Percentiles rank a stretch among this genome's conserved stretches.
Evolutionary conservation across 2,797 vertebrate species (phyloP).

Genomic region (Darevskia nairensis): DNA sequence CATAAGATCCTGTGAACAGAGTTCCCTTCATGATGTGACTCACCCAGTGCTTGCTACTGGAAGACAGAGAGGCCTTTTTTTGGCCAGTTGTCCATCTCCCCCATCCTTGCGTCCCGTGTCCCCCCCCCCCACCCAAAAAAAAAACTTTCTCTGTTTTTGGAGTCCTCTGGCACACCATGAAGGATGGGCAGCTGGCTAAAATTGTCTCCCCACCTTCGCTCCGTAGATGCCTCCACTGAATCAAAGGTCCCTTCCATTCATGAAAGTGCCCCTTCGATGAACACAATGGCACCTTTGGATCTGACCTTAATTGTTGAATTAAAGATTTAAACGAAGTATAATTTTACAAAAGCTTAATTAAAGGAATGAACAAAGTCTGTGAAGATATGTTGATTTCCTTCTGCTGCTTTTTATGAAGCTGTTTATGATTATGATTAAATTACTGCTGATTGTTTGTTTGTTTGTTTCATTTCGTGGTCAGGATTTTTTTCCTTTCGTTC

Average conservation of each 20-base stretch:
- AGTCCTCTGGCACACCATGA: not conserved
- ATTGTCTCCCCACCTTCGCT: not conserved
- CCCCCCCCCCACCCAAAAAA: not conserved
- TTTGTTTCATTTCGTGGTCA: not conserved
- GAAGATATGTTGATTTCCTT: not conserved
- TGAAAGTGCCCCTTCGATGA: not conserved
- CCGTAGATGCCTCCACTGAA: not conserved
- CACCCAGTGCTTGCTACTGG: not conserved
- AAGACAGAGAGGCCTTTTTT: not conserved
- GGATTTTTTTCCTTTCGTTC: not conserved
- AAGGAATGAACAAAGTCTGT: not conserved
- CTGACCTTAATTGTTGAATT: not conserved
- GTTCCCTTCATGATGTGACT: not conserved
- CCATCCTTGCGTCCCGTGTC: not conserved
- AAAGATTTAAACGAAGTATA: not conserved
- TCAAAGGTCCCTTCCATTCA: not conserved
- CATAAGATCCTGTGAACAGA: not conserved
- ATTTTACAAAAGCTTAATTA: not conserved
- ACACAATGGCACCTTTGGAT: not conserved
- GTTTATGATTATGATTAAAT: not conserved
- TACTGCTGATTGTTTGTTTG: not conserved
- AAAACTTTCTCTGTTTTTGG: not conserved
- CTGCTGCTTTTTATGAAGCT: not conserved
- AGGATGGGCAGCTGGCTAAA: not conserved
- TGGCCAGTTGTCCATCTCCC: too few relatives aligned